Percentiles rank a stretch among this genome's conserved stretches.
Evolutionary conservation across 2,888 invertebrate species (phyloP).

Genomic region (Andrena marginata): DNA sequence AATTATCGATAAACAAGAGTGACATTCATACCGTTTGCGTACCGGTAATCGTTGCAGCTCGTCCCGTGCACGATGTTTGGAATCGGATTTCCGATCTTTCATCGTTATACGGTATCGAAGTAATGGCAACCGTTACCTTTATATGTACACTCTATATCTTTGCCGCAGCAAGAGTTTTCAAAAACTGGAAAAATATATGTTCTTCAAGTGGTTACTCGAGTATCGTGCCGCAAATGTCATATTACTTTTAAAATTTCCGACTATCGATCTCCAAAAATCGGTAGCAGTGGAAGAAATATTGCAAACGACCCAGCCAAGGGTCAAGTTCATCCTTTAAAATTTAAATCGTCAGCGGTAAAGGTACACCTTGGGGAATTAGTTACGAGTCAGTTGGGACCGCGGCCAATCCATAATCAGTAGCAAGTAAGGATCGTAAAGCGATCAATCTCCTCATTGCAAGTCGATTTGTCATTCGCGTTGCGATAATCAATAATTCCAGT

Average conservation of each 20-base stretch:
- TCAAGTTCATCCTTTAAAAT: neutral
- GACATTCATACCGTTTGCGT: slow-evolving; percentile 31
- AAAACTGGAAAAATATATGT: neutral
- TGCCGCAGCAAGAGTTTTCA: neutral
- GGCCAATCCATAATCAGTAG: slow-evolving; percentile 37
- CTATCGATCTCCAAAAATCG: neutral
- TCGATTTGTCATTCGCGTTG: slow-evolving; percentile 43
- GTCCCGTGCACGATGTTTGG: neutral
- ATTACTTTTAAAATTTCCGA: neutral
- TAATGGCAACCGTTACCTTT: neutral
- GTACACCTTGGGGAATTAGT: slow-evolving; percentile 12
- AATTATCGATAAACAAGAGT: slow-evolving; percentile 53
- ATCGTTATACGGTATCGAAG: neutral
- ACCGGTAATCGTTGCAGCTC: slow-evolving; percentile 30
- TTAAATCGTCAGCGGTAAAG: neutral
- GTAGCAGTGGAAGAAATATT: neutral
- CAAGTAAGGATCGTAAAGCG: slow-evolving; percentile 24
- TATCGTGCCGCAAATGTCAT: neutral
- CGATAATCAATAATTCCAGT: slow-evolving; percentile 57
- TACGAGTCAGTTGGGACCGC: slow-evolving; percentile 17
- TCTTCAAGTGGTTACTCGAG: neutral
- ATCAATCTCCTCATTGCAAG: slow-evolving; percentile 39
- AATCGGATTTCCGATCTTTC: slow-evolving; percentile 2
- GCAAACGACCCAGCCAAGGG: neutral
- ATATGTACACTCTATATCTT: neutral